Evolutionary conservation across 2,888 invertebrate genomes (phyloP).

Genomic region (Epiblema foenella): DNA sequence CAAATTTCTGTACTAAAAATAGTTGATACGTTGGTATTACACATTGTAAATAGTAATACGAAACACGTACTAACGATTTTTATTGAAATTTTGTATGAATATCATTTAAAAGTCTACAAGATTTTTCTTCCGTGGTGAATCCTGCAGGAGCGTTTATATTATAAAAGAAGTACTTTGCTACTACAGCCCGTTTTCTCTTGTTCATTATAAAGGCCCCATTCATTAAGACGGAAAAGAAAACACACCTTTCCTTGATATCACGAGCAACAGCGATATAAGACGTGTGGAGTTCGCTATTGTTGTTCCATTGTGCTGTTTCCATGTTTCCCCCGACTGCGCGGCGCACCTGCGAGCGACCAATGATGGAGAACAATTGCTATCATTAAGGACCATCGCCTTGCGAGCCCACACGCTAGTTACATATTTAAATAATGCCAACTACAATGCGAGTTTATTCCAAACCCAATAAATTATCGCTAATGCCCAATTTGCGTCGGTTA

Average conservation of each 20-base stretch:
- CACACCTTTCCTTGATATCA: neutral
- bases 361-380: slow-evolving; percentile 82
- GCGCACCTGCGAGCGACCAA: slow-evolving; percentile 66
- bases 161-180: no score
- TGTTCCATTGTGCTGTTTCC: slow-evolving; percentile 20
- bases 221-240: neutral
- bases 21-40: no score
- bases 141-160: no score
- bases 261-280: neutral
- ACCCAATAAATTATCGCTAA: slow-evolving; percentile 83
- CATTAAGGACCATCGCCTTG: slow-evolving; percentile 75
- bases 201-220: neutral
- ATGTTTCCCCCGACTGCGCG: slow-evolving; percentile 27
- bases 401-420: slow-evolving; percentile 71
- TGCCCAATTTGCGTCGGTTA: slow-evolving; percentile 84
- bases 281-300: neutral
- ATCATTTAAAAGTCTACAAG: no score
- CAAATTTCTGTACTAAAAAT: no score
- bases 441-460: slow-evolving; percentile 81
- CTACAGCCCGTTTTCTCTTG: neutral
- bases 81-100: no score
- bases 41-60: no score
- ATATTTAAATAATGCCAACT: slow-evolving; percentile 79
- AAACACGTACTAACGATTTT: no score
- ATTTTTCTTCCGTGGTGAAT: no score